phyloP scores from a whole-genome alignment of 2,797 vertebrate genomes.

The Oreortyx pictus region DNA sequence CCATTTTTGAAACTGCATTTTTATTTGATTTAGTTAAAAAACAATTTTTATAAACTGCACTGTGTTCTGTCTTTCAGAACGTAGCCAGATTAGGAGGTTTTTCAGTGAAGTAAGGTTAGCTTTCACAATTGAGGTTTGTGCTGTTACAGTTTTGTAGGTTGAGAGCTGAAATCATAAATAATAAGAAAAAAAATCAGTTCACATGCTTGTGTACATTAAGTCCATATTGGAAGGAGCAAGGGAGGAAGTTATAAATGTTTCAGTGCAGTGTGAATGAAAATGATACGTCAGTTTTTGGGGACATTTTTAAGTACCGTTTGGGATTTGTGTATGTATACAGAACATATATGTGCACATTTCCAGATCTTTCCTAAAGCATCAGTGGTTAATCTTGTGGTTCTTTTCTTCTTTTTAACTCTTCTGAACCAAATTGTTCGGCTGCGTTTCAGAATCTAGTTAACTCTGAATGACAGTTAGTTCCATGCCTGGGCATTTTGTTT shows the following conservation, averaged over 20 bases:
- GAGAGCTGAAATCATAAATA: not conserved
- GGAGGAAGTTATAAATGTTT: not conserved
- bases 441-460: not conserved
- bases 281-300: fast-evolving
- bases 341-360: not conserved
- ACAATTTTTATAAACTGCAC: not conserved
- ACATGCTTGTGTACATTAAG: not conserved
- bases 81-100: not conserved
- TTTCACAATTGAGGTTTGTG: not conserved
- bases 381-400: not conserved
- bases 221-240: not conserved
- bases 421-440: not conserved
- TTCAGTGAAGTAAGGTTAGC: not conserved
- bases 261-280: not conserved
- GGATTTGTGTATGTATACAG: not conserved
- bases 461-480: not conserved
- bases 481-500: not conserved
- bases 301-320: not conserved
- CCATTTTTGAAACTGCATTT: not conserved
- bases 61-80: not conserved
- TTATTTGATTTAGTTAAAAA: not conserved
- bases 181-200: not conserved
- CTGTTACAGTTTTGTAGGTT: not conserved
- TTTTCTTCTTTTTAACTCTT: not conserved
- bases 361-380: not conserved